phyloP scores from a whole-genome alignment of 2,113 vertebrate genomes.

The Rhinolophus ferrumequinum region DNA sequence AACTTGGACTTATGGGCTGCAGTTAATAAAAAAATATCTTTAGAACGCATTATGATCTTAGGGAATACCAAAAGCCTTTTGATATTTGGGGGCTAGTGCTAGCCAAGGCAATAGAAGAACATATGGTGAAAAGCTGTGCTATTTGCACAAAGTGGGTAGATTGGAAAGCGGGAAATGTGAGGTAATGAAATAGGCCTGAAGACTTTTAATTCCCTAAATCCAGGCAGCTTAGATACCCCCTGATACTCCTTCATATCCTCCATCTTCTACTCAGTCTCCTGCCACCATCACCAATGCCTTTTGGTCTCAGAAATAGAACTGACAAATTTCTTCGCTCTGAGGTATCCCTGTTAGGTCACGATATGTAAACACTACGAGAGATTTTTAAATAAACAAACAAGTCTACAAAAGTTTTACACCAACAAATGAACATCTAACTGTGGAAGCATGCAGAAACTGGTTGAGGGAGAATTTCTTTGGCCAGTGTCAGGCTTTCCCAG shows the following conservation, averaged over 20 bases:
- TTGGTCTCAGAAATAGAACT: background rate
- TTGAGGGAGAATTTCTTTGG: background rate
- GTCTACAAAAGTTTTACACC: background rate
- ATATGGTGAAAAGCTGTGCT: conserved; percentile 1
- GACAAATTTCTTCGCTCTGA: background rate
- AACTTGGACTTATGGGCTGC: background rate
- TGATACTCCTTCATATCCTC: background rate
- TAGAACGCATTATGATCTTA: background rate
- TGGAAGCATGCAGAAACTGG: background rate
- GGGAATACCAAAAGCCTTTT: background rate
- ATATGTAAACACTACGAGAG: background rate
- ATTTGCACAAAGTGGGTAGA: background rate
- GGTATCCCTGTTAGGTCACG: background rate
- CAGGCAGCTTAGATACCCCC: background rate
- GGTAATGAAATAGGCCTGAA: background rate
- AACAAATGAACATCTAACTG: background rate
- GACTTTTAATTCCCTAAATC: background rate
- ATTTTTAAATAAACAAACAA: background rate
- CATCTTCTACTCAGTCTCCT: background rate
- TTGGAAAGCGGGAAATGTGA: background rate
- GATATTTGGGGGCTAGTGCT: background rate
- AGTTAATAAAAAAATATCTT: background rate
- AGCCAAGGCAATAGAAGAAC: background rate
- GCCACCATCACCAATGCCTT: background rate
- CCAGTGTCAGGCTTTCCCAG: background rate